Base-by-base conservation (phyloP, 1,140 invertebrate genomes). In the Caerostris darwini region DNA sequence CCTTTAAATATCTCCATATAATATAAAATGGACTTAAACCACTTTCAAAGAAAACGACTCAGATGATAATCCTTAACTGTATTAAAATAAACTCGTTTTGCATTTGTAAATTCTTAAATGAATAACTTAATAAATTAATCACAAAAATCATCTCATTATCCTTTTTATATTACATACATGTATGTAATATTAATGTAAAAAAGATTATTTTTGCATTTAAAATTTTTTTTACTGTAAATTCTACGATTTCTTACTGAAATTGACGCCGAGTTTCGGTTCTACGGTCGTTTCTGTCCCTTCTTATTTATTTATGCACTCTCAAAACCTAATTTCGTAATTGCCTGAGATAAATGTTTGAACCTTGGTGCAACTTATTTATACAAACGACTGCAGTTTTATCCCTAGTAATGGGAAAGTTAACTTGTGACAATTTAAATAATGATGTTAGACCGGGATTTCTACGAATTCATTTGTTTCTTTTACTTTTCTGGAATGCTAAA, bases 371-470 rank as follows among this genome's bases (percentile, higher is more conserved):
- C 67, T 71, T 50, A 71, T 71, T 71, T 71, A 71, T 71, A 34
- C 69, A 71, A 71, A 71, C 67, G 67, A 71, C 67, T 19, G 14
- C 4, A 6, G 67, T n/a, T 34, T 69, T 69, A 69, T 69, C 8
- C n/a, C n/a, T 4, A 3, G 19, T 71, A 71, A 71, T 71, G 69
- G 69, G 69, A 8, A 34, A 71, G 69, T 50, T 71, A 71, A 71
- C n/a, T 34, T 71, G 69, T 71, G 34, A 71, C 69, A 71, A 71
- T 71, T 71, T 71, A 71, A 71, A 71, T 71, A 71, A 71, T 71
- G 69, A 71, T 12, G 69, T 50, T 71, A 50, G 69, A 71, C 7
- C 69, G 69, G 12, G 61, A 64, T 64, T 64, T 64, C 61, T 64
- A 10, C 61, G 19, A 71, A 34, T 8, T 19, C 34, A 7, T 7